Evolutionary conservation across 2,888 invertebrate species (phyloP).

Genomic region (Taphrorychus bicolor): DNA sequence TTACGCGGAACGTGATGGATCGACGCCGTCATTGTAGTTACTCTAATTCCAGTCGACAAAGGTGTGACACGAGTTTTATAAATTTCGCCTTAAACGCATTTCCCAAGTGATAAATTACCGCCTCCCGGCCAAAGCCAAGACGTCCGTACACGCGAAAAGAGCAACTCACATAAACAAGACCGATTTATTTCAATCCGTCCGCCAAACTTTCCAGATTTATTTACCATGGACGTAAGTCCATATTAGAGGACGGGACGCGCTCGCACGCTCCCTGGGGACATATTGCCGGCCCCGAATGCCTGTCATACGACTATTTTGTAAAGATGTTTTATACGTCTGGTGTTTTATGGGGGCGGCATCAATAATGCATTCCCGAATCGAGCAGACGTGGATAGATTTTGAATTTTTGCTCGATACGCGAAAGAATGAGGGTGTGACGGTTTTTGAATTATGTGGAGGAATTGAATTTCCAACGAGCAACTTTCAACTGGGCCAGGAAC

Average conservation of each 20-base stretch:
- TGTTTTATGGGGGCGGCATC: conserved; percentile 11
- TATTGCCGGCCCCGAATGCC: neutral
- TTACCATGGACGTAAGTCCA: conserved; percentile 25
- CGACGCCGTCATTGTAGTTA: conserved; percentile 22
- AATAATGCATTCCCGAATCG: conserved; percentile 10
- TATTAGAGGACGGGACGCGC: conserved; percentile 13
- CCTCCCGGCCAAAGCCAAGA: neutral
- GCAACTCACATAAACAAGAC: conserved; percentile 15
- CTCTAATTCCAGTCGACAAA: conserved; percentile 23
- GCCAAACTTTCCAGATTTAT: conserved; percentile 25
- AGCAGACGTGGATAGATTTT: neutral
- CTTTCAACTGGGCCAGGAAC: no score
- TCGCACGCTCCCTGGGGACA: conserved; percentile 7
- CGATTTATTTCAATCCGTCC: neutral
- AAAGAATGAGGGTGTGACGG: neutral
- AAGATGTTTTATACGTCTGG: conserved; percentile 16
- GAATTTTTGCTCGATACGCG: neutral
- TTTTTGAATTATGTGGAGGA: neutral
- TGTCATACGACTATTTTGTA: conserved; percentile 15
- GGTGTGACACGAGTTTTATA: conserved; percentile 27
- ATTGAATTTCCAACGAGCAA: neutral
- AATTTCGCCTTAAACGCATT: conserved; percentile 6
- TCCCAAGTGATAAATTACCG: neutral
- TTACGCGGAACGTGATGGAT: conserved; percentile 26
- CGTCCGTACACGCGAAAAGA: conserved; percentile 1